These are phyloP conservation scores for Heterodera carotae DNA, from an alignment of 1,140 invertebrate species.

Conservation along the genomic window DNA sequence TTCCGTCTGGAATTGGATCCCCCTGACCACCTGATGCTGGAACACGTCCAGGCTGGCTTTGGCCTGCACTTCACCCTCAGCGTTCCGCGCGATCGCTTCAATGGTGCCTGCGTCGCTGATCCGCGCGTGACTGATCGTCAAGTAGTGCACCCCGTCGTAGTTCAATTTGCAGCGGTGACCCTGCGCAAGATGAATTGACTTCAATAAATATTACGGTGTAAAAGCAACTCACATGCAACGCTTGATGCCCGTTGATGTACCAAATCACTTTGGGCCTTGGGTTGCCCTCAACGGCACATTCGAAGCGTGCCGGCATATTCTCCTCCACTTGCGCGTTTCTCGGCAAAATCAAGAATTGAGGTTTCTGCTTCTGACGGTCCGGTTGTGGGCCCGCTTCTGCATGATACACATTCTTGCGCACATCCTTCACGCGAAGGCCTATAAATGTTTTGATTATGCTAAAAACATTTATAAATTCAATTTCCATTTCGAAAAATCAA, in stretches of 20 bases:
- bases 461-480: no score
- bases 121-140: constrained; percentile 56
- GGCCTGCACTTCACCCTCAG: constrained; percentile 59
- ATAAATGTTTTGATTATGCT: neutral
- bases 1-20: neutral
- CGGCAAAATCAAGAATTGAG: constrained; percentile 61
- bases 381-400: constrained; percentile 30
- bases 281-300: constrained; percentile 63
- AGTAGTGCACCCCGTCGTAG: constrained; percentile 62
- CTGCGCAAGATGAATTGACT: constrained; percentile 18
- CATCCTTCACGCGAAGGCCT: constrained; percentile 41
- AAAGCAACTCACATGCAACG: constrained; percentile 51
- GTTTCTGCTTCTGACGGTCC: constrained; percentile 50
- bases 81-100: constrained; percentile 59
- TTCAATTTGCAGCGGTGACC: constrained; percentile 60
- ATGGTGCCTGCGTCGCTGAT: constrained; percentile 63
- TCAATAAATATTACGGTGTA: neutral
- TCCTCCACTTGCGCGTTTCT: constrained; percentile 58
- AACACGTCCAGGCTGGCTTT: constrained; percentile 61
- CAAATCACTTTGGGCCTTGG: constrained; percentile 63
- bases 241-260: constrained; percentile 64
- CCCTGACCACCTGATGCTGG: constrained; percentile 37
- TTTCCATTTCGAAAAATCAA: no score
- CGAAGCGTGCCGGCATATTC: constrained; percentile 63
- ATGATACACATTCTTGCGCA: constrained; percentile 61